A percentile compares a stretch with the other conserved stretches of the same genome.
Conservation (phyloP, 2,797 vertebrate species). For the Orestias chungarensis region DNA sequence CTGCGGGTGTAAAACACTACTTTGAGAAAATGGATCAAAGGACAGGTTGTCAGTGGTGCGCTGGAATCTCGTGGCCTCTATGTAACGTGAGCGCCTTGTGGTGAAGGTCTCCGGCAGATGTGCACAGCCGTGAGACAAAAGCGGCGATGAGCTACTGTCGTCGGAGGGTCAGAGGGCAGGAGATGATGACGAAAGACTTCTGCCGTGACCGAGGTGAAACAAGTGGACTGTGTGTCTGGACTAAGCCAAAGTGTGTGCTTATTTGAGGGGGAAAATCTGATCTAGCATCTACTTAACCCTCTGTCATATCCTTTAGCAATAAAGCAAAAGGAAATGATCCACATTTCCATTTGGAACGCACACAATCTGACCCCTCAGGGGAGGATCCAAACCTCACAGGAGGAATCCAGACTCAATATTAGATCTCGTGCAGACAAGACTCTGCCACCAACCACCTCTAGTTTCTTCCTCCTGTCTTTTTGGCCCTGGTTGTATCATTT, state of each 20-base stretch:
- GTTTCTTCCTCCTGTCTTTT: constrained; percentile 6
- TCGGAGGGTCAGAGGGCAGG: constrained; percentile 58
- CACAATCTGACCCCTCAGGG: constrained; percentile 44
- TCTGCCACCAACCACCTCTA: constrained; percentile 14
- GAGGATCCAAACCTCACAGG: constrained; percentile 35
- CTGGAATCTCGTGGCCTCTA: constrained; percentile 36
- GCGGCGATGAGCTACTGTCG: constrained; percentile 44
- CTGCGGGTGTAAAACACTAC: constrained; percentile 27
- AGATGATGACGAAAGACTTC: constrained; percentile 52
- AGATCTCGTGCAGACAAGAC: constrained; percentile 18
- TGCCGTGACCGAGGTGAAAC: constrained; percentile 41
- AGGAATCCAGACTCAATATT: constrained; percentile 40
- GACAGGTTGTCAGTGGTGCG: constrained; percentile 17
- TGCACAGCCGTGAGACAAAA: constrained; percentile 12
- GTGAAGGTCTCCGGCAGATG: constrained; percentile 44
- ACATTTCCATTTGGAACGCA: constrained; percentile 56
- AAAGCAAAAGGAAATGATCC: constrained; percentile 56
- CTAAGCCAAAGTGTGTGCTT: constrained; percentile 17
- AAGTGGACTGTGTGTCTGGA: constrained; percentile 42
- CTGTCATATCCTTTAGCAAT: constrained; percentile 45
- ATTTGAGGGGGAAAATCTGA: constrained; percentile 41
- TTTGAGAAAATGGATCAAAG: constrained; percentile 49
- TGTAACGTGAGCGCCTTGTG: constrained; percentile 56
- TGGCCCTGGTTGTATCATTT: constrained; percentile 39
- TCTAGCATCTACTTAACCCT: constrained; percentile 38